Evolutionary conservation across 2,888 invertebrate genomes (phyloP), one percentile per base, ranked within the genome.

Genomic region (Synergus umbraculus): DNA sequence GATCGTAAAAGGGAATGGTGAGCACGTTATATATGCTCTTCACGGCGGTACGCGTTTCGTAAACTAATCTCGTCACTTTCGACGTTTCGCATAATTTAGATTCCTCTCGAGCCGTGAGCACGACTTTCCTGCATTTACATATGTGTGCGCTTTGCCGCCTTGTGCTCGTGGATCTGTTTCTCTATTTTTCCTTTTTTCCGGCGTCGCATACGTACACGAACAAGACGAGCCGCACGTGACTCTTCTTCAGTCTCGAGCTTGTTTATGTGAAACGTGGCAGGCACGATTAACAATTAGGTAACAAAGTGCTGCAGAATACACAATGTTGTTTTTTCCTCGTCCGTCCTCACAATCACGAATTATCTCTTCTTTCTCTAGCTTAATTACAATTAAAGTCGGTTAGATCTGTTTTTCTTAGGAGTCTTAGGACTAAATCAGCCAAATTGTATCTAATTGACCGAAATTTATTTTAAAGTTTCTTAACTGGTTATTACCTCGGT

Each of bases 41-140:
- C 67, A 37, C 49, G 4, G 7, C 15, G 29, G 46, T 77, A 64
- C 76, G 77, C 81, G 79, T 82, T 82, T 79, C 80, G 80, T 82
- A 80, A 78, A 82, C 82, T 78, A 82, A 82, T 82, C 79, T 79
- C 79, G 77, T 82, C 82, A 81, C 81, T 82, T 82, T 82, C 82
- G 79, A 82, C 80, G 81, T 82, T 81, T 79, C 79, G 81, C 73
- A 78, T 78, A 81, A 82, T 83, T 83, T 81, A 81, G 77, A 79
- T 69, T 83, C 79, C 76, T 79, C 76, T 79, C 76, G 73, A 54
- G 81, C 67, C 60, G 13, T 46, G 79, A 81, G 60, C 79, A 79
- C 69, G 69, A 69, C 69, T 73, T 73, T 73, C 69, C 46, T 73
- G n/a, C 77, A 83, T 81, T 81, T 76, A 76, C 83, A 83, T 83